Conservation (phyloP, 2,113 vertebrate genomes). For the Saguinus midas region DNA sequence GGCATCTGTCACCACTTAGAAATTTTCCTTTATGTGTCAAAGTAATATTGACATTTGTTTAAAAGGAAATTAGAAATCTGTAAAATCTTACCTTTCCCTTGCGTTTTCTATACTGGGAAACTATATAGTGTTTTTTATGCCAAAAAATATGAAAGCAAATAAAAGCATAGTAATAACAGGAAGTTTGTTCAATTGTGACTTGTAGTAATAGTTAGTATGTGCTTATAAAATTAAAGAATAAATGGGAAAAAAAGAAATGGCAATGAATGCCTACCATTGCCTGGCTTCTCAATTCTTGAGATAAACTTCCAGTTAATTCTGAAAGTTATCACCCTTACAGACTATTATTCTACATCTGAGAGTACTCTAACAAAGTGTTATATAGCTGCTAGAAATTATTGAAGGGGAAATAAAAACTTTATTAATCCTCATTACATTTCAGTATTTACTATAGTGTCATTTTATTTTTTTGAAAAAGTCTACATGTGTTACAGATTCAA, state of each 20-base stretch:
- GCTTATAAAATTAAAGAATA: background rate
- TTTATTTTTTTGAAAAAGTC: background rate
- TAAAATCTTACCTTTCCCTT: background rate
- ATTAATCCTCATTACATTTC: background rate
- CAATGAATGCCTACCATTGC: background rate
- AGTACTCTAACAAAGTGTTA: background rate
- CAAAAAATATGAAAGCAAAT: conserved; percentile 10
- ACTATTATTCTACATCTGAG: background rate
- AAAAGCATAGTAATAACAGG: background rate
- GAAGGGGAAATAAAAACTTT: background rate
- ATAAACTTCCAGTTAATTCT: background rate
- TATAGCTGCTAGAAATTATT: background rate
- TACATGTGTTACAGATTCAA: background rate
- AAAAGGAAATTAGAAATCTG: background rate
- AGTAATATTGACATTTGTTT: background rate
- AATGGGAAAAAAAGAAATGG: background rate
- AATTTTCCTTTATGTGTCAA: background rate
- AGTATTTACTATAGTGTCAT: background rate
- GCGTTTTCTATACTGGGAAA: background rate
- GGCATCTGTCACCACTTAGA: background rate
- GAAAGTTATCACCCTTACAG: background rate
- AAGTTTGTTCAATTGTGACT: background rate
- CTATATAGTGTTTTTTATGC: background rate
- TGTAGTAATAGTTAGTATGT: background rate
- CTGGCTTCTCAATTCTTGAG: background rate